Evolutionary conservation across 2,113 vertebrate genomes (phyloP).

Genomic region (Sorex araneus): DNA sequence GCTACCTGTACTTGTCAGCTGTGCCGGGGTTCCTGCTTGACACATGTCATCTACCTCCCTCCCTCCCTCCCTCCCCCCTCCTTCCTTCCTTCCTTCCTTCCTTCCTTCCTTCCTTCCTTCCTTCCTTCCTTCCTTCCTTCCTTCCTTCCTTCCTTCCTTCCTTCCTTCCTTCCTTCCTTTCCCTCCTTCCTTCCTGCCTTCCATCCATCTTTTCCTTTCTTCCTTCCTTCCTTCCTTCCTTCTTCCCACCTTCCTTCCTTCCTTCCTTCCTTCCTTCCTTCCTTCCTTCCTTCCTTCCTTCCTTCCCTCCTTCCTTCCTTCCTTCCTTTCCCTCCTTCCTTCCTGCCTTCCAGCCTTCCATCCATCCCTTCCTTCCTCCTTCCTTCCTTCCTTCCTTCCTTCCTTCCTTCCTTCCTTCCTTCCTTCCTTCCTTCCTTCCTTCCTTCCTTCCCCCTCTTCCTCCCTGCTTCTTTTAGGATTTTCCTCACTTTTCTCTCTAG

Average conservation of each 20-base stretch:
- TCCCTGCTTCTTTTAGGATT: neutral
- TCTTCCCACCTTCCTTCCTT: neutral
- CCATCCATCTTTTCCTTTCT: no score
- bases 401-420: no score
- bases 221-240: no score
- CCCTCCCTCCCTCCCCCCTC: no score
- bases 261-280: accelerated
- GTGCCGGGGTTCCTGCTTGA: neutral
- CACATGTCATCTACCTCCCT: neutral
- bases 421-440: neutral
- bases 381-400: accelerated
- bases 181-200: no score
- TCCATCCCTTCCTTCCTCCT: no score
- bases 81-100: no score
- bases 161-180: no score
- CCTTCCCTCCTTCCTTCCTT: neutral
- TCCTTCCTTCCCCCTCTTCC: no score
- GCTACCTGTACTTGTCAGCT: neutral
- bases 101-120: neutral
- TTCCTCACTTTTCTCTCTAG: neutral
- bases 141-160: neutral
- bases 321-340: no score
- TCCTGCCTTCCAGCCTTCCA: no score
- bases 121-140: neutral
- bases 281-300: accelerated